phyloP scores from a whole-genome alignment of 2,797 vertebrate species.

The Clamator glandarius region DNA sequence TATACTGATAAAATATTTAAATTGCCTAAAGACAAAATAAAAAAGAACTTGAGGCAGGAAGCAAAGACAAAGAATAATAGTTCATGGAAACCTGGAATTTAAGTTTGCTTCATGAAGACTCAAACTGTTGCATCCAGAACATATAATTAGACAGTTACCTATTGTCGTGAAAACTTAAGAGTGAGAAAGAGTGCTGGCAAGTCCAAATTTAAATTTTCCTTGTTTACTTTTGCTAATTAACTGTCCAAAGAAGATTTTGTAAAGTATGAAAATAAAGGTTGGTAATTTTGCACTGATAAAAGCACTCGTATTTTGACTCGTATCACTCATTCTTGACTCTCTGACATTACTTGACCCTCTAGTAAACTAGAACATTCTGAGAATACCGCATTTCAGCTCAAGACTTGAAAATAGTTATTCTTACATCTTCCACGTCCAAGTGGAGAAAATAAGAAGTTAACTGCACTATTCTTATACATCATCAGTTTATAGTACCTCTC shows the following conservation, averaged over 20 bases:
- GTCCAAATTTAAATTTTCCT: not conserved
- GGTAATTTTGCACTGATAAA: not conserved
- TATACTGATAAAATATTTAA: conserved; percentile 36
- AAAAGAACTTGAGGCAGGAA: not conserved
- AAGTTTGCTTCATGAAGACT: not conserved
- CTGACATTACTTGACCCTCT: not conserved
- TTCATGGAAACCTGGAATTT: not conserved
- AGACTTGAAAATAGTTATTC: not conserved
- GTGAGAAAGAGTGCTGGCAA: not conserved
- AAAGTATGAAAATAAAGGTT: not conserved
- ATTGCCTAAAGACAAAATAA: not conserved
- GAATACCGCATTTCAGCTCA: not conserved
- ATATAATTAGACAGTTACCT: not conserved
- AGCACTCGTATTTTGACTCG: not conserved
- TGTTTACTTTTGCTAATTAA: not conserved
- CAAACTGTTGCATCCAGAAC: not conserved
- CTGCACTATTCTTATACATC: fast-evolving
- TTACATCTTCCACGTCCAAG: not conserved
- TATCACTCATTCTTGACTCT: not conserved
- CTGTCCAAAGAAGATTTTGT: not conserved
- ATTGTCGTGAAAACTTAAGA: not conserved
- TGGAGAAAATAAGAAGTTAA: not conserved
- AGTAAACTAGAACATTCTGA: not conserved
- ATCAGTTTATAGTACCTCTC: not conserved
- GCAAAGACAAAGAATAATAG: not conserved